Conservation (phyloP, 53 echinoderm and acorn worm species). For the Zoroaster sp. region DNA sequence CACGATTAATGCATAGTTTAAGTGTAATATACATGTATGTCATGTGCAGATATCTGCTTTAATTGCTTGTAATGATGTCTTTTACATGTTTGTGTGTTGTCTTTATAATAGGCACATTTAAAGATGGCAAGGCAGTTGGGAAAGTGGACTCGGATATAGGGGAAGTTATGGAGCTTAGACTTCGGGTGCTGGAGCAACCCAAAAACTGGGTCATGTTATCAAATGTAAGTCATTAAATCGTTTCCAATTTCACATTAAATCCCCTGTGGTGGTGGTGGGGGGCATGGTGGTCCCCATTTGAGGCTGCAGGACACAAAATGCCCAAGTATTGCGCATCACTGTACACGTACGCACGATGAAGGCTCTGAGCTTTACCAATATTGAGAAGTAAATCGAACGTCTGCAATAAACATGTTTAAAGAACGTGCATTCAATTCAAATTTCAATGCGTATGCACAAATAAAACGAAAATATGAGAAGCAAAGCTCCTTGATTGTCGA, state of each 20-base stretch:
- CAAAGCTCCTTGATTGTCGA: no score
- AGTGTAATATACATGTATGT: no score
- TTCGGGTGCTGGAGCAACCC: conserved; percentile 70
- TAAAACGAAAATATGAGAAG: no score
- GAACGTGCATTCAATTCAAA: no score
- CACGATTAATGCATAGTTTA: no score
- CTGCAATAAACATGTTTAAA: no score
- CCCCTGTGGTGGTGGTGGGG: neutral
- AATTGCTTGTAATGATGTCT: neutral
- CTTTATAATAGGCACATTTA: conserved; percentile 63
- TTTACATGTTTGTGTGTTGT: neutral
- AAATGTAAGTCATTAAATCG: conserved; percentile 72
- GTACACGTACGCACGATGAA: neutral
- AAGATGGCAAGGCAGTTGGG: conserved; percentile 79
- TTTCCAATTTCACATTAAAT: neutral
- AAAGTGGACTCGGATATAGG: conserved; percentile 69
- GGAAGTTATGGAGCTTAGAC: conserved; percentile 76
- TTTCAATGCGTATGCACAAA: no score
- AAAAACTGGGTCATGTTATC: conserved; percentile 95
- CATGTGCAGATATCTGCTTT: neutral
- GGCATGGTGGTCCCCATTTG: neutral
- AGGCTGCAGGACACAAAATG: neutral
- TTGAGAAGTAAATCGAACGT: no score
- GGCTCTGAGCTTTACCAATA: no score
- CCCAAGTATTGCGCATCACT: neutral